Evolutionary conservation across 2,797 vertebrate species (phyloP).

Genomic region (Lutjanus argentimaculatus): DNA sequence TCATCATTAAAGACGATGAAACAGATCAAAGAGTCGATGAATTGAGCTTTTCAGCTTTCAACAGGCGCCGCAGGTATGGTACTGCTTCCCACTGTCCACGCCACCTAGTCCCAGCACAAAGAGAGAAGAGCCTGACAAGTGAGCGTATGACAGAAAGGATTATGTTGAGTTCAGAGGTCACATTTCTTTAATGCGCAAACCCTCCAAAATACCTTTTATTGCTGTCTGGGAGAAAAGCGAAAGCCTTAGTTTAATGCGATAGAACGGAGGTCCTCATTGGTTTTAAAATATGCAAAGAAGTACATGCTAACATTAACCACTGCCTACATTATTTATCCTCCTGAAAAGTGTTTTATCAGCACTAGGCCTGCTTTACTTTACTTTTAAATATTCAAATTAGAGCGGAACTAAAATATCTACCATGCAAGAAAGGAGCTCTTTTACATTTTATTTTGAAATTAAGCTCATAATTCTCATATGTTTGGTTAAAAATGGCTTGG

Average conservation of each 20-base stretch:
- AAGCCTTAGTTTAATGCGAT: constrained; percentile 75
- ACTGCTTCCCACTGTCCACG: constrained; percentile 44
- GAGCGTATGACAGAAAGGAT: constrained; percentile 74
- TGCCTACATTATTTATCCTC: constrained; percentile 83
- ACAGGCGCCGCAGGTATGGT: constrained; percentile 52
- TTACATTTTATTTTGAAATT: constrained; percentile 63
- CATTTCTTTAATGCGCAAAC: constrained; percentile 76
- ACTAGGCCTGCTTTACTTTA: constrained; percentile 73
- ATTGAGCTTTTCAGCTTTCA: constrained; percentile 57
- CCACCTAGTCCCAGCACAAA: constrained; percentile 53
- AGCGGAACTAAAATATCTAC: constrained; percentile 62
- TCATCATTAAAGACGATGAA: constrained; percentile 57
- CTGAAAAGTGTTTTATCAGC: constrained; percentile 83
- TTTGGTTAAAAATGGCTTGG: constrained; percentile 57
- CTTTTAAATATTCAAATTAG: constrained; percentile 79
- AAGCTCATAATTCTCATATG: constrained; percentile 46
- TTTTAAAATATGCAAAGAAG: constrained; percentile 88
- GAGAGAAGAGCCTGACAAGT: constrained; percentile 64
- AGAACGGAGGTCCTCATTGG: constrained; percentile 70
- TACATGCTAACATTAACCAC: constrained; percentile 81
- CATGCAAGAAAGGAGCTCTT: constrained; percentile 48
- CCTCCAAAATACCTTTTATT: constrained; percentile 75
- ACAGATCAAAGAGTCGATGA: constrained; percentile 63
- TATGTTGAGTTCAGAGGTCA: constrained; percentile 78
- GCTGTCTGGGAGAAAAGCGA: constrained; percentile 62